Evolutionary conservation across 53 echinoderm and acorn worm species (phyloP).

Genomic region (Henricia sp.): DNA sequence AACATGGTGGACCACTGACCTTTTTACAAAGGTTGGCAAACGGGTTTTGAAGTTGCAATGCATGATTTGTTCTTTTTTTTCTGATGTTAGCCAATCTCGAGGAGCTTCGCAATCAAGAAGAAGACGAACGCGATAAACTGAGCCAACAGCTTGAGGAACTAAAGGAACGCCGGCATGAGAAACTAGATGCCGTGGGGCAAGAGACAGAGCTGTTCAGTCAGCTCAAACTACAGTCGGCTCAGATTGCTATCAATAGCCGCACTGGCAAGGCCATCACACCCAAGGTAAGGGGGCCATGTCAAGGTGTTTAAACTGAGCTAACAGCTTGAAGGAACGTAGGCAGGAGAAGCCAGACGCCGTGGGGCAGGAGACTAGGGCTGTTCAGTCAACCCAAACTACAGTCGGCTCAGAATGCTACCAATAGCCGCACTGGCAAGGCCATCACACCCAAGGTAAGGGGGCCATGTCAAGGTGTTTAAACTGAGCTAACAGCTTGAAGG

Average conservation of each 20-base stretch:
- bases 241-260: slow-evolving; percentile 87
- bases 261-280: slow-evolving; percentile 84
- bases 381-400: slow-evolving; percentile 82
- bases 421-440: slow-evolving; percentile 84
- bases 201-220: slow-evolving; percentile 76
- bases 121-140: slow-evolving; percentile 73
- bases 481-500: slow-evolving; percentile 76
- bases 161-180: slow-evolving; percentile 82
- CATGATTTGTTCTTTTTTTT: too few species aligned
- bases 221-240: slow-evolving; percentile 84
- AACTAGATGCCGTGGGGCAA: slow-evolving; percentile 71
- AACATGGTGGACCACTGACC: too few species aligned
- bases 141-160: slow-evolving; percentile 84
- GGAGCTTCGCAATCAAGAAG: slow-evolving; percentile 86
- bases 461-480: too few species aligned
- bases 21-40: too few species aligned
- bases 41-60: too few species aligned
- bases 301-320: slow-evolving; percentile 30
- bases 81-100: slow-evolving; percentile 86
- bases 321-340: slow-evolving; percentile 79
- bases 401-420: slow-evolving; percentile 82
- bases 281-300: slow-evolving; percentile 58
- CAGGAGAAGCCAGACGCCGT: slow-evolving; percentile 81
- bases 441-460: slow-evolving; percentile 77
- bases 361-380: slow-evolving; percentile 61